Conservation (phyloP, 2,888 invertebrate species). For the Amiota communis region DNA sequence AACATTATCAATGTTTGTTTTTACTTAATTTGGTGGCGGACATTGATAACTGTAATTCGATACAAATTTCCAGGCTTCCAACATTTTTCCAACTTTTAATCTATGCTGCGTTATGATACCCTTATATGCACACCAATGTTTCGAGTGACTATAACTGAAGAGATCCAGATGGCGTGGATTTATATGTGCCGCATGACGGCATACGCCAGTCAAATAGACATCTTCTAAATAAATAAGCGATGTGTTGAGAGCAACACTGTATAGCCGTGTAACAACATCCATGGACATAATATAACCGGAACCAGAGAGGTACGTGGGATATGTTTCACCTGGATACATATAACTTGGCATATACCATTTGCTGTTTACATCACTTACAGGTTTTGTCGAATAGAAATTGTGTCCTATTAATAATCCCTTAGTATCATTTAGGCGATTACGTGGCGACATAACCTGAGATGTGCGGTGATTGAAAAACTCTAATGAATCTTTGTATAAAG, state of each 20-base stretch:
- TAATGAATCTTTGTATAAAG: conserved; percentile 71
- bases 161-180: conserved; percentile 78
- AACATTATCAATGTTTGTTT: too few relatives aligned
- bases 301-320: conserved; percentile 88
- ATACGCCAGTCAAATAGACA: conserved; percentile 84
- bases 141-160: conserved; percentile 74
- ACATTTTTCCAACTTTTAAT: conserved; percentile 74
- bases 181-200: conserved; percentile 77
- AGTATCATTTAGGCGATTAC: conserved; percentile 67
- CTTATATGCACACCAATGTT: conserved; percentile 75
- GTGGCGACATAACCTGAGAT: conserved; percentile 56
- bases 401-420: conserved; percentile 80
- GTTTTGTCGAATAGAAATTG: conserved; percentile 85
- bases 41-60: conserved; percentile 68
- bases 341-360: conserved; percentile 90
- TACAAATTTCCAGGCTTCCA: conserved; percentile 69
- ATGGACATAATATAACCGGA: conserved; percentile 85
- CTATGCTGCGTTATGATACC: conserved; percentile 76
- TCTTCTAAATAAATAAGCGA: conserved; percentile 86
- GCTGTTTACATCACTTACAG: conserved; percentile 81
- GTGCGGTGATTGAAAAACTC: conserved; percentile 64
- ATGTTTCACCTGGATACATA: conserved; percentile 81
- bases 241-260: conserved; percentile 79
- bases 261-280: conserved; percentile 79
- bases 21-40: conserved; percentile 54